A percentile compares a stretch with the other conserved stretches of the same genome.
Evolutionary conservation across 2,113 vertebrate genomes (phyloP).

Genomic region (Toxotes jaculatrix): DNA sequence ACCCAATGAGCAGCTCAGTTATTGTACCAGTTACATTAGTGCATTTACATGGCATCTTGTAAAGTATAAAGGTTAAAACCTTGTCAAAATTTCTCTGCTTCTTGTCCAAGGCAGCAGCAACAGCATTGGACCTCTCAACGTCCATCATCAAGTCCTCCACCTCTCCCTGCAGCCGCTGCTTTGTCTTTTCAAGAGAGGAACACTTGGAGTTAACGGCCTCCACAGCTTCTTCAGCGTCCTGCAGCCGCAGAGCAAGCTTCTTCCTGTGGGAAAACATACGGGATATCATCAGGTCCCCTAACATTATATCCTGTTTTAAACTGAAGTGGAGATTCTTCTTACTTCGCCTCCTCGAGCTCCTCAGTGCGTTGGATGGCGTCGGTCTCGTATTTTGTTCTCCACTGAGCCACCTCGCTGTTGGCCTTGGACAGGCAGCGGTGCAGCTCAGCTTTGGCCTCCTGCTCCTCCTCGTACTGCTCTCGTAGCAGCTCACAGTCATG

Average conservation of each 20-base stretch:
- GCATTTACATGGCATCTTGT: too few species aligned
- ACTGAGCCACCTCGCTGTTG: too few species aligned
- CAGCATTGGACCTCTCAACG: constrained; percentile 52
- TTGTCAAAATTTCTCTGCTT: constrained; percentile 79
- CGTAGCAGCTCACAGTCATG: constrained; percentile 64
- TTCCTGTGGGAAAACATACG: constrained; percentile 43
- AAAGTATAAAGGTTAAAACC: constrained; percentile 20
- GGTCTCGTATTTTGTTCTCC: too few species aligned
- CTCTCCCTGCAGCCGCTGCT: constrained; percentile 75
- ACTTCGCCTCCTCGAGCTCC: constrained; percentile 90
- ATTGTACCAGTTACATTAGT: not conserved
- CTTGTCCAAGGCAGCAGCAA: constrained; percentile 66
- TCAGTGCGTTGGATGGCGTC: constrained; percentile 87
- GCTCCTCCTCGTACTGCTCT: constrained; percentile 29
- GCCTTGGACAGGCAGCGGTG: too few species aligned
- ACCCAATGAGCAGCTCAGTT: not conserved
- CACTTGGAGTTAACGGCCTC: constrained; percentile 74
- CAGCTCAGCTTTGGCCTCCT: too few species aligned
- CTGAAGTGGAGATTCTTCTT: not conserved
- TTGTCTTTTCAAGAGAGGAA: constrained; percentile 78
- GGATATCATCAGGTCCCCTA: not conserved
- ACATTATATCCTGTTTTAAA: not conserved
- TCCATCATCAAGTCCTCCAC: constrained; percentile 74
- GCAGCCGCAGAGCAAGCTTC: constrained; percentile 70
- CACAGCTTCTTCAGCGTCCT: constrained; percentile 76